Conservation (phyloP, 1,140 invertebrate genomes). For the Aporrectodea caliginosa region DNA sequence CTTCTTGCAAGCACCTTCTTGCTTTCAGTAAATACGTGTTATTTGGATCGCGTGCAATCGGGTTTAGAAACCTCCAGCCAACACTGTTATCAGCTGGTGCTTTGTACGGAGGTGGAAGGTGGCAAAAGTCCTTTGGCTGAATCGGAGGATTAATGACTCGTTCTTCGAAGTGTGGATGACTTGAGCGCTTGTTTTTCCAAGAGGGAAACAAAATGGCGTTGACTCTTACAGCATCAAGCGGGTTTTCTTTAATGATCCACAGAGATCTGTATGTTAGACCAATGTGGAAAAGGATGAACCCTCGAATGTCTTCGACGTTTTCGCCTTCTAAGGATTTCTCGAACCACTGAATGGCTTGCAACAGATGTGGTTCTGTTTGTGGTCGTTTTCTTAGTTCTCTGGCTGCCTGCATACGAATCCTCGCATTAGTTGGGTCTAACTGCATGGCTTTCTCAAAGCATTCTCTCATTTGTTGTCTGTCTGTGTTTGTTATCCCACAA, state of each 20-base stretch:
- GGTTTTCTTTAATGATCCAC: too few species aligned
- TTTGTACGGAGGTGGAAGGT: background rate
- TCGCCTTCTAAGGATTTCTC: background rate
- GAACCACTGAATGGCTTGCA: background rate
- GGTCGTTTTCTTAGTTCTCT: background rate
- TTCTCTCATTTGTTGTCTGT: background rate
- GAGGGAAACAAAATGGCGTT: too few species aligned
- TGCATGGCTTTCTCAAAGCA: background rate
- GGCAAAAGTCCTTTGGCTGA: background rate
- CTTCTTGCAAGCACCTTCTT: background rate
- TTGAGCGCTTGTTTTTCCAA: too few species aligned
- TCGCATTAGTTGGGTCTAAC: background rate
- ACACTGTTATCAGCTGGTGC: background rate
- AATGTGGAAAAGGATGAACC: background rate
- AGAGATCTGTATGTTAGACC: background rate
- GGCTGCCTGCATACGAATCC: background rate
- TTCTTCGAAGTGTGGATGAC: too few species aligned
- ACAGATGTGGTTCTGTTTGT: background rate
- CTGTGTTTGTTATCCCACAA: background rate
- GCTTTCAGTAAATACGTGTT: background rate
- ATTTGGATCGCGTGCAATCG: background rate
- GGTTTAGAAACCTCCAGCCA: background rate
- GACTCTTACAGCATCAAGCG: too few species aligned
- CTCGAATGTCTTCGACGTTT: background rate
- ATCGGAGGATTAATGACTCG: background rate